Percentiles rank a stretch among this genome's conserved stretches.
phyloP scores from a whole-genome alignment of 1,140 invertebrate species.

The Cydia amplana region DNA sequence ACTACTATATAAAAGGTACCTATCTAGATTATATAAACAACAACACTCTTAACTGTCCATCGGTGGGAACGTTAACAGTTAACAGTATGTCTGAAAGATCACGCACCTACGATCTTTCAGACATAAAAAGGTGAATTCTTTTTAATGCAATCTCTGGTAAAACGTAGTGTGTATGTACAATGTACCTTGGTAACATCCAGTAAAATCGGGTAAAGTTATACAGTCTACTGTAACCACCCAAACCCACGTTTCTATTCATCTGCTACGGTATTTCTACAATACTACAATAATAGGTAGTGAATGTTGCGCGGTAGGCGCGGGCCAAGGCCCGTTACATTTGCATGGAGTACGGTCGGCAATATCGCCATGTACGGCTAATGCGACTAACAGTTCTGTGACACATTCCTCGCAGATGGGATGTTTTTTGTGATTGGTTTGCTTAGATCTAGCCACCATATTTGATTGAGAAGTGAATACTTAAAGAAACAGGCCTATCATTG shows the following conservation, averaged over 20 bases:
- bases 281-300: conserved; percentile 1
- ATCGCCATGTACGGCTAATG: neutral
- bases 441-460: neutral
- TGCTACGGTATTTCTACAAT: neutral
- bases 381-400: conserved; percentile 33
- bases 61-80: too few species aligned
- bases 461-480: neutral
- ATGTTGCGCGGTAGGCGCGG: conserved; percentile 42
- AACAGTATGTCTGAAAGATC: too few species aligned
- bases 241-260: neutral
- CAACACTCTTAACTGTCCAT: too few species aligned
- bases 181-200: too few species aligned
- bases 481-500: neutral
- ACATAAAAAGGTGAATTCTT: too few species aligned
- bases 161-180: too few species aligned
- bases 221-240: neutral
- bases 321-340: conserved; percentile 52
- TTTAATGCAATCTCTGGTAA: too few species aligned
- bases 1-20: too few species aligned
- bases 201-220: neutral
- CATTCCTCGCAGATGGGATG: neutral
- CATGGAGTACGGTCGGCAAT: conserved; percentile 45
- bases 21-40: too few species aligned
- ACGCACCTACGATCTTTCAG: too few species aligned
- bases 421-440: neutral